Conservation (phyloP, 2,888 invertebrate species). For the Thecophora atra region DNA sequence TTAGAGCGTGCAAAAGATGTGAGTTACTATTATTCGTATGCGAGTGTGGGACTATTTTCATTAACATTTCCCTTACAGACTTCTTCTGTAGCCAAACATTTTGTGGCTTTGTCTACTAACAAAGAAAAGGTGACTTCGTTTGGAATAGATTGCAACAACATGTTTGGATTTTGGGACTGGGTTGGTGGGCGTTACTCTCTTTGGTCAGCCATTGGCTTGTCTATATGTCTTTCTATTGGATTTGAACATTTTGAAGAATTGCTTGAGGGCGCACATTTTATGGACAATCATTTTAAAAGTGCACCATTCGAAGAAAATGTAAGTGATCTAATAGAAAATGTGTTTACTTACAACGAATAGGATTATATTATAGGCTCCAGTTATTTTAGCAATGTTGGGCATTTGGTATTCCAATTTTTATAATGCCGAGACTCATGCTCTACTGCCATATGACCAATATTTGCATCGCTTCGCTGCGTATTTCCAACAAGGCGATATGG, state of each 20-base stretch:
- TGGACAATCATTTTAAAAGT: slow-evolving; percentile 92
- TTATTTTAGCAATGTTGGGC: slow-evolving; percentile 90
- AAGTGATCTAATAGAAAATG: slow-evolving; percentile 44
- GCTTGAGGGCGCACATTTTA: slow-evolving; percentile 88
- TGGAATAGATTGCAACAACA: slow-evolving; percentile 95
- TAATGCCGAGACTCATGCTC: slow-evolving; percentile 93
- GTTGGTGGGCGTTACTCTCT: slow-evolving; percentile 97
- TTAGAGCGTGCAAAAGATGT: slow-evolving; percentile 86
- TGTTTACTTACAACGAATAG: not conserved
- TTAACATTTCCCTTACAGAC: slow-evolving; percentile 67
- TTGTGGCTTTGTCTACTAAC: slow-evolving; percentile 98
- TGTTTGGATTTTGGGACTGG: slow-evolving; percentile 99
- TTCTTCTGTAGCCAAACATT: slow-evolving; percentile 92
- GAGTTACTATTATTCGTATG: no score
- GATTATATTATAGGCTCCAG: slow-evolving; percentile 77
- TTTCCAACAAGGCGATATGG: slow-evolving; percentile 99
- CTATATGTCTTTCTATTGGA: slow-evolving; percentile 92
- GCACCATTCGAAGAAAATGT: slow-evolving; percentile 93
- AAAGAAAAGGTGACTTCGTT: slow-evolving; percentile 93
- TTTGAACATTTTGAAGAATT: slow-evolving; percentile 94
- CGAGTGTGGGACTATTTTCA: not conserved
- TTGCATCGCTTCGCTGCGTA: slow-evolving; percentile 98
- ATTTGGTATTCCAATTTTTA: slow-evolving; percentile 96
- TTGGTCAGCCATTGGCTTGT: slow-evolving; percentile 99
- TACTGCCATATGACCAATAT: slow-evolving; percentile 98